A percentile compares a stretch with the other conserved stretches of the same genome.
phyloP scores from a whole-genome alignment of 2,797 vertebrate genomes.

The Dendrocincla fuliginosa region DNA sequence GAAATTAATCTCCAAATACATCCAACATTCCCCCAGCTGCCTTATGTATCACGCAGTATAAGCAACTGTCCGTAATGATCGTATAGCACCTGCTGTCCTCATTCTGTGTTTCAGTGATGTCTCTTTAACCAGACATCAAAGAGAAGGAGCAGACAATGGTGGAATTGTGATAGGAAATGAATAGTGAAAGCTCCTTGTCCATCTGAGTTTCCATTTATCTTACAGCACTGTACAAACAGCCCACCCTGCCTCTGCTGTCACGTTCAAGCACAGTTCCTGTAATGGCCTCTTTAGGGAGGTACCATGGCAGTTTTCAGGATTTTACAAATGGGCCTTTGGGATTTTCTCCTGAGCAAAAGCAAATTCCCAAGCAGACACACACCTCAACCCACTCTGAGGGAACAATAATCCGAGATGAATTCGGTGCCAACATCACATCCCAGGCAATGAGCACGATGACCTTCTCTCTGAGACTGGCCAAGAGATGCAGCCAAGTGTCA shows the following conservation, averaged over 20 bases:
- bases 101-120: slow-evolving; percentile 45
- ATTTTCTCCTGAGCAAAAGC: background rate
- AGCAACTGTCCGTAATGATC: slow-evolving; percentile 29
- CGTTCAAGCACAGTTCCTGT: background rate
- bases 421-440: background rate
- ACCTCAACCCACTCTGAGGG: background rate
- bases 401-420: background rate
- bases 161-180: slow-evolving; percentile 61
- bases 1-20: slow-evolving; percentile 55
- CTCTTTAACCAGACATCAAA: slow-evolving; percentile 63
- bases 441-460: background rate
- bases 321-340: background rate
- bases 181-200: slow-evolving; percentile 58
- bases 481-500: background rate
- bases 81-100: slow-evolving; percentile 47
- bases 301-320: background rate
- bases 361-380: background rate
- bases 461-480: background rate
- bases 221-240: background rate
- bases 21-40: slow-evolving; percentile 43
- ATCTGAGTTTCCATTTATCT: slow-evolving; percentile 43
- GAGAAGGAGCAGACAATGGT: slow-evolving; percentile 56
- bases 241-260: background rate
- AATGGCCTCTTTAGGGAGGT: background rate
- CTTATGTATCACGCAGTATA: slow-evolving; percentile 6